Evolutionary conservation across 2,113 vertebrate genomes (phyloP).

Genomic region (Nothocercus julius): DNA sequence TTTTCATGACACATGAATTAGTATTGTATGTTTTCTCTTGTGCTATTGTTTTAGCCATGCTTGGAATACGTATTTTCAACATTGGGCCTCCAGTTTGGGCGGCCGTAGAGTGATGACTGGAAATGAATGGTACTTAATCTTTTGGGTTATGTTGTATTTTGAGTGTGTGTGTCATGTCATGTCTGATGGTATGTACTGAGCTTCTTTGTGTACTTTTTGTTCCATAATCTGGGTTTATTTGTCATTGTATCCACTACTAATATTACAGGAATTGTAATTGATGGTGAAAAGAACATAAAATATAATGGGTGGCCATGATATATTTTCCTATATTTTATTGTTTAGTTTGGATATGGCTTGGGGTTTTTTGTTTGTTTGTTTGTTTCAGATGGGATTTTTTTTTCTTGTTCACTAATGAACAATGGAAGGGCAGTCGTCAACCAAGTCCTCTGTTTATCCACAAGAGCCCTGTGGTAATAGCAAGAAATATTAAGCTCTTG

Average conservation of each 20-base stretch:
- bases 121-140: slow-evolving; percentile 21
- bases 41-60: not conserved
- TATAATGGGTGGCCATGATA: not conserved
- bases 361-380: not conserved
- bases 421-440: not conserved
- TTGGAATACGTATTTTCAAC: not conserved
- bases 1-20: not conserved
- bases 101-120: not conserved
- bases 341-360: not conserved
- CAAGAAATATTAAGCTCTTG: not conserved
- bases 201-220: not conserved
- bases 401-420: slow-evolving; percentile 1
- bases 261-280: not conserved
- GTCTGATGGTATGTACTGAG: slow-evolving; percentile 9
- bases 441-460: not conserved
- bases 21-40: not conserved
- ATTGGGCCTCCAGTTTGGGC: not conserved
- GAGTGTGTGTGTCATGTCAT: not conserved
- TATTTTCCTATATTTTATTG: slow-evolving; percentile 15
- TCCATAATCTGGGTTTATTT: slow-evolving; percentile 13
- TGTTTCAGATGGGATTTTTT: not conserved
- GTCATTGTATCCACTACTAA: not conserved
- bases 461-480: not conserved
- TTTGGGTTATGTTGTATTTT: not conserved
- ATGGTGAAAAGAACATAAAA: not conserved